Conservation (phyloP, 2,797 vertebrate genomes). For the Acanthurus tractus region DNA sequence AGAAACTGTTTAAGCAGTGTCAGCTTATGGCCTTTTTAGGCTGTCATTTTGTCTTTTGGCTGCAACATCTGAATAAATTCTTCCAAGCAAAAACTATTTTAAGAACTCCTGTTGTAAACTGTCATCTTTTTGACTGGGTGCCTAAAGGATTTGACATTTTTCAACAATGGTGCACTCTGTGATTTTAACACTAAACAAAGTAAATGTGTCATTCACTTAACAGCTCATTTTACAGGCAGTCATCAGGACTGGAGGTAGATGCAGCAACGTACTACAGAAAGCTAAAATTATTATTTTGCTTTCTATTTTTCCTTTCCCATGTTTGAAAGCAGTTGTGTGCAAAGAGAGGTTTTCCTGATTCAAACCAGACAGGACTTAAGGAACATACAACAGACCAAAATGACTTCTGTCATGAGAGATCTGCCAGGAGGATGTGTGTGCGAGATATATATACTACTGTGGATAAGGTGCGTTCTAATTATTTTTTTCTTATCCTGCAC, state of each 20-base stretch:
- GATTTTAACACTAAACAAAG: constrained; percentile 44
- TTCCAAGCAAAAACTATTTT: constrained; percentile 47
- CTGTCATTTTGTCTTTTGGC: constrained; percentile 55
- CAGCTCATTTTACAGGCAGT: constrained; percentile 24
- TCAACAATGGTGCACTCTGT: constrained; percentile 42
- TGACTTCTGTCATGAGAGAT: too few species aligned
- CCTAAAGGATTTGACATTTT: constrained; percentile 54
- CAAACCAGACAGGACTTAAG: too few species aligned
- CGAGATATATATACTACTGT: not conserved
- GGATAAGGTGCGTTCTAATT: not conserved
- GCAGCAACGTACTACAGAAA: constrained; percentile 8
- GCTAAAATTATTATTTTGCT: not conserved
- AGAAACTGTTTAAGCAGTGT: constrained; percentile 49
- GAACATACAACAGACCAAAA: too few species aligned
- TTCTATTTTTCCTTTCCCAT: too few species aligned
- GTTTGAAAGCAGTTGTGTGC: too few species aligned
- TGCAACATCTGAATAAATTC: constrained; percentile 56
- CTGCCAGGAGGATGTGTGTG: too few species aligned
- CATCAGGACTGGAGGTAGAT: constrained; percentile 7
- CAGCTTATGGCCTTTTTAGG: constrained; percentile 60
- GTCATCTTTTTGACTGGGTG: constrained; percentile 44
- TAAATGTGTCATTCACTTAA: constrained; percentile 46
- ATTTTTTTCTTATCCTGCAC: not conserved
- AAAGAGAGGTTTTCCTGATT: too few species aligned
- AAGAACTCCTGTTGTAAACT: constrained; percentile 47